Evolutionary conservation across 2,888 invertebrate genomes (phyloP).

Genomic region (Noctua janthina): DNA sequence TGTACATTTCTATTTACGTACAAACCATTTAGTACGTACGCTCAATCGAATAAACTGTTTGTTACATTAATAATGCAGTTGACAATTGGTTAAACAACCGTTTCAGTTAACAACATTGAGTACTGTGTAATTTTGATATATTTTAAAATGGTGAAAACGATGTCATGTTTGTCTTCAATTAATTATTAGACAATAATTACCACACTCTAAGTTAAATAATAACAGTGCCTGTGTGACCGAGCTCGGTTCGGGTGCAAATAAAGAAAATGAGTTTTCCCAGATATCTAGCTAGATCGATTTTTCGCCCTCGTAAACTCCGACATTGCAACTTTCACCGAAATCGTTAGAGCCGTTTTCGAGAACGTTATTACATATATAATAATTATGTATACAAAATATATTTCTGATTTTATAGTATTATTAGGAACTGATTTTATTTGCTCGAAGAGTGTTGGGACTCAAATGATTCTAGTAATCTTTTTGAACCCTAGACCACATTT

Average conservation of each 20-base stretch:
- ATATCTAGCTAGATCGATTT: too few species aligned
- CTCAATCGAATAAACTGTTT: slow-evolving; percentile 31
- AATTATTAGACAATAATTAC: neutral
- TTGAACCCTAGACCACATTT: neutral
- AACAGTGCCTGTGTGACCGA: too few species aligned
- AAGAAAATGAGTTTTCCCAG: too few species aligned
- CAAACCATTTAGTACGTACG: slow-evolving; percentile 21
- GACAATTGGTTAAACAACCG: slow-evolving; percentile 22
- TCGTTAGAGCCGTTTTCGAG: too few species aligned
- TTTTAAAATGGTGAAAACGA: neutral
- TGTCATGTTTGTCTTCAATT: neutral
- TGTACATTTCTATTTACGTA: slow-evolving; percentile 22
- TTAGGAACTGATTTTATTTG: neutral
- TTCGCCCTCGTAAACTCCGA: too few species aligned
- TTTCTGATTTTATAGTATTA: too few species aligned
- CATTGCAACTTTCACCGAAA: too few species aligned
- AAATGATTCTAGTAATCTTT: neutral
- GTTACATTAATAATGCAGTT: slow-evolving; percentile 42
- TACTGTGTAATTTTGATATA: slow-evolving; percentile 23
- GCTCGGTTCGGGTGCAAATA: too few species aligned
- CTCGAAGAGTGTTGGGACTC: neutral
- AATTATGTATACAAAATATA: too few species aligned
- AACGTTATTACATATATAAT: too few species aligned
- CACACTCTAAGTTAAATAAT: too few species aligned
- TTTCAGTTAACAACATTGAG: slow-evolving; percentile 25